These are phyloP conservation scores for Gulo gulo DNA, from an alignment of 2,113 vertebrate species.

Conservation along the genomic window DNA sequence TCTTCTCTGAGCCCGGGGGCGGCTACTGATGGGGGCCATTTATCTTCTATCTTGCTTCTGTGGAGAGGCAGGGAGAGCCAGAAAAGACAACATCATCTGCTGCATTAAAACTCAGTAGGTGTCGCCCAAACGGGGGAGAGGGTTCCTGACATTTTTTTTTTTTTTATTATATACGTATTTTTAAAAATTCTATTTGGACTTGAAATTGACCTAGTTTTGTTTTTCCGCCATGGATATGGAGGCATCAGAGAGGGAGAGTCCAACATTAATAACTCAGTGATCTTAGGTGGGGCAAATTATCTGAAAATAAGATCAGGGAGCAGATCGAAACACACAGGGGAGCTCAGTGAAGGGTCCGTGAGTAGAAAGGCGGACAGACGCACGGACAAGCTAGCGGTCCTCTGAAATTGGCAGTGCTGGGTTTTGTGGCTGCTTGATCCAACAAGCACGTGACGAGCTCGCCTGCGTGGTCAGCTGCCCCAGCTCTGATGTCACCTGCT, in stretches of 20 bases:
- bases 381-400: not conserved
- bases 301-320: not conserved
- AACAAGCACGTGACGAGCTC: not conserved
- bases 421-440: not conserved
- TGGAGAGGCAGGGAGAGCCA: not conserved
- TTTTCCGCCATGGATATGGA: not conserved
- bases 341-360: rapidly evolving
- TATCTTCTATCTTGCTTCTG: slow-evolving; percentile 44
- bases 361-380: rapidly evolving
- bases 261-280: slow-evolving; percentile 10
- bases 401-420: rapidly evolving
- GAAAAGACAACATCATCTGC: slow-evolving; percentile 25
- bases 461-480: rapidly evolving
- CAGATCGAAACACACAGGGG: not conserved
- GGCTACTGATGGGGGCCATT: slow-evolving; percentile 17
- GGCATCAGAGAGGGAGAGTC: not conserved
- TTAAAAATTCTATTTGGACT: not conserved
- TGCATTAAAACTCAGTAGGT: slow-evolving; percentile 50
- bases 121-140: not conserved
- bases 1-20: slow-evolving; percentile 22
- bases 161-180: not conserved
- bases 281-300: not conserved
- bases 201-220: not conserved
- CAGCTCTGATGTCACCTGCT: rapidly evolving
- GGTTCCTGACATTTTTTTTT: not conserved